Percentiles rank a stretch among this genome's conserved stretches.
phyloP scores from a whole-genome alignment of 2,797 vertebrate species.

The Manis javanica region DNA sequence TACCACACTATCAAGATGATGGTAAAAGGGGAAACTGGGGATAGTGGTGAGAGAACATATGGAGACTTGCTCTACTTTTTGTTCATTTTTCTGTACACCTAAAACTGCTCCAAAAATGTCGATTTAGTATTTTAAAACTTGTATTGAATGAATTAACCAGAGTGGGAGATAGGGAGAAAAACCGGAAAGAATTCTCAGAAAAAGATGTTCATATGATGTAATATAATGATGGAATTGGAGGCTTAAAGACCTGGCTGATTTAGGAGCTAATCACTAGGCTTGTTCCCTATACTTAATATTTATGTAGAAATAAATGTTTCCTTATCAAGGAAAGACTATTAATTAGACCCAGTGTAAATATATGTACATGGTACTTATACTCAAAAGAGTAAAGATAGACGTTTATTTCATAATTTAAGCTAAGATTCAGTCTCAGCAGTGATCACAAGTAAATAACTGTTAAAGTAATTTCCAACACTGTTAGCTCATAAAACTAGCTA shows the following conservation, averaged over 20 bases:
- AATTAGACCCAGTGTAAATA: neutral
- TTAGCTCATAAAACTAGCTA: neutral
- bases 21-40: neutral
- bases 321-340: neutral
- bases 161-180: neutral
- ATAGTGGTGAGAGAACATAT: neutral
- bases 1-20: neutral
- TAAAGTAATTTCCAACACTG: neutral
- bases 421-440: neutral
- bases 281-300: neutral
- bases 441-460: neutral
- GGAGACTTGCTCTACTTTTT: neutral
- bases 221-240: neutral
- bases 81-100: neutral
- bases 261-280: neutral
- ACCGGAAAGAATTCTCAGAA: neutral
- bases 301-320: constrained; percentile 2
- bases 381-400: neutral
- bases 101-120: neutral
- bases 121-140: neutral
- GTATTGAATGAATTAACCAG: neutral
- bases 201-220: neutral
- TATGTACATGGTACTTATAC: neutral
- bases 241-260: neutral
- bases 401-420: neutral